Base-by-base conservation (phyloP, 2,888 invertebrate species). In the Plebejus argus region DNA sequence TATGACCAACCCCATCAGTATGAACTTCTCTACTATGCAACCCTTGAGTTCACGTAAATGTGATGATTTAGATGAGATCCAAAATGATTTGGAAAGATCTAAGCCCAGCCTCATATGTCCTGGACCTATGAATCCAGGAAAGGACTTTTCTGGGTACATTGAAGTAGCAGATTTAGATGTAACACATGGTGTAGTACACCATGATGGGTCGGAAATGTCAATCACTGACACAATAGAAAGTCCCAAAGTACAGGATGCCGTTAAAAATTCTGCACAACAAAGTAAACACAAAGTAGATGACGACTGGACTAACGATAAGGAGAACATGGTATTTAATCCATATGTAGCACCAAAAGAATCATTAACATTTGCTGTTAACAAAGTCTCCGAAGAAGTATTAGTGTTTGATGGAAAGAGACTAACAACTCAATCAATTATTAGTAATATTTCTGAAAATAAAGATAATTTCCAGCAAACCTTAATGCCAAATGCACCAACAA, bases 321-420 rank as follows among this genome's bases (percentile, higher is more conserved):
- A 94, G 79, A 94, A 94, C 83, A 90, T 93, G 6, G 86, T 83
- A 8, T 49, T 91, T 0, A 91, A 93, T 81, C 92, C 91, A 0
- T 93, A 92, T 53, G 82, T 85, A 0, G 81, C 89, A 0, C 88
- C 90, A 0, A 81, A 81, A 10, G 90, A 91, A 80, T 80, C 87
- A 0, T 82, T 83, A 0, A 90, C 90, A 78, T 92, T 91, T 78
- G 89, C 88, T 20, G 77, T 88, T 1, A 90, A 88, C 76, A 87
- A 90, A 75, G 86, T 86, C 12, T 81, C 84, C 0, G 86, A 91
- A 79, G 85, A 91, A 84, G 88, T 93, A 1, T 82, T 93, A 74
- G 89, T 92, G 0, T 93, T 91, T 81, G 92, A 92, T 81, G 93
- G 93, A 0, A 92, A 91, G 81, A 85, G 86, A 78, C 82, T 92